These are phyloP conservation scores for Parasteatoda lunata DNA, from an alignment of 2,888 invertebrate genomes.

Conservation along the genomic window DNA sequence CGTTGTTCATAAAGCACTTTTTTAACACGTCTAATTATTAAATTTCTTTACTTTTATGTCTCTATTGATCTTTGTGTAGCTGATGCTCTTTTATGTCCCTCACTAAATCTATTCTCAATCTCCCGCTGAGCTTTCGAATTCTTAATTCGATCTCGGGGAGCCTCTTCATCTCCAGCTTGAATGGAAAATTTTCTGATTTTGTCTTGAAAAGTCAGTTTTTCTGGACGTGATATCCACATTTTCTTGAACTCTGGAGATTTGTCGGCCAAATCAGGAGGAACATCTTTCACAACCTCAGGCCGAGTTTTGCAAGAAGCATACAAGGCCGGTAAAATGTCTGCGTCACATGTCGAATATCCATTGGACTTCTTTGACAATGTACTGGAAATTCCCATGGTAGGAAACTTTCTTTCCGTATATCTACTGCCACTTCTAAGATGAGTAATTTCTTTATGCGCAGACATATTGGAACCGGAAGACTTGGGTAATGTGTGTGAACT, in stretches of 20 bases:
- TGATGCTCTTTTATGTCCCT: conserved; percentile 36
- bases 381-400: conserved; percentile 50
- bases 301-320: conserved; percentile 44
- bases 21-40: background rate
- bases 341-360: conserved; percentile 32
- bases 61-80: background rate
- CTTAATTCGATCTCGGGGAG: conserved; percentile 52
- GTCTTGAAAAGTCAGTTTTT: conserved; percentile 60
- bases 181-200: conserved; percentile 59
- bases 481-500: conserved; percentile 49
- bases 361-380: conserved; percentile 50
- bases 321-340: conserved; percentile 38
- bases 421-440: conserved; percentile 12
- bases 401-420: conserved; percentile 42
- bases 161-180: conserved; percentile 52
- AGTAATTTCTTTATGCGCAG: background rate
- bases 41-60: background rate
- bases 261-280: conserved; percentile 41
- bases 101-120: conserved; percentile 53
- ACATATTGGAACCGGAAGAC: background rate
- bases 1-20: background rate
- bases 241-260: conserved; percentile 62
- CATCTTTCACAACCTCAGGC: conserved; percentile 20
- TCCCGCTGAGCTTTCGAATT: conserved; percentile 59
- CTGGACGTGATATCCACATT: conserved; percentile 53